Evolutionary conservation across 2,888 invertebrate genomes (phyloP), one percentile per base, ranked within the genome.

Genomic region (Machimus rusticus): DNA sequence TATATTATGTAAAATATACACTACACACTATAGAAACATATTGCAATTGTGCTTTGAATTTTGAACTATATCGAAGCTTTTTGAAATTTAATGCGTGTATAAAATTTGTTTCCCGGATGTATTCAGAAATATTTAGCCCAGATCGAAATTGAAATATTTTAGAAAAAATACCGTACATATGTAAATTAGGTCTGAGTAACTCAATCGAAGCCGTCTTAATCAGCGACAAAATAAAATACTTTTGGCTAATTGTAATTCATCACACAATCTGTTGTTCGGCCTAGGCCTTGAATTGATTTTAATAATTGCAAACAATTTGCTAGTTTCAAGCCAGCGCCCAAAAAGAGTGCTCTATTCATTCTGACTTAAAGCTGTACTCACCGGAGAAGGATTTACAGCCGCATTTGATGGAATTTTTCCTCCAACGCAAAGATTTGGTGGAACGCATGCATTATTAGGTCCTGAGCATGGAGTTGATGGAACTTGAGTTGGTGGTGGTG

Each of bases 401-500:
- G 91, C 91, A 82, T 90, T 90, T 86, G 90, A 89, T 88, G 90
- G 90, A 89, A 92, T 92, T 89, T 91, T 90, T 74, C 93, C 93
- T 89, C 91, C 91, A 87, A 90, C 90, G 89, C 93, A 93, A 88
- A 91, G 91, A 89, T 90, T 89, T 28, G 92, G 90, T 74, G 91
- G 87, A 66, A 92, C 92, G 90, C 93, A 92, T 86, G 91, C 92
- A 57, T 91, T 91, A 86, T 91, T 91, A 43, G 89, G 89, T 82
- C 90, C 90, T 88, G 90, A 90, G 57, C 91, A 91, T n/a, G 92
- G 90, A 4, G 90, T 90, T 78, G 89, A 87, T 84, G 89, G 89
- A 79, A 90, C 89, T 37, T 87, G 89, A 19, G 89, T 88, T 66
- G 88, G 88, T 89, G 91, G 90, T 87, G 84, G 66, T 86, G 85